These are phyloP conservation scores for Drosophila quadrilineata DNA, from an alignment of 1,140 invertebrate genomes.

Conservation along the genomic window DNA sequence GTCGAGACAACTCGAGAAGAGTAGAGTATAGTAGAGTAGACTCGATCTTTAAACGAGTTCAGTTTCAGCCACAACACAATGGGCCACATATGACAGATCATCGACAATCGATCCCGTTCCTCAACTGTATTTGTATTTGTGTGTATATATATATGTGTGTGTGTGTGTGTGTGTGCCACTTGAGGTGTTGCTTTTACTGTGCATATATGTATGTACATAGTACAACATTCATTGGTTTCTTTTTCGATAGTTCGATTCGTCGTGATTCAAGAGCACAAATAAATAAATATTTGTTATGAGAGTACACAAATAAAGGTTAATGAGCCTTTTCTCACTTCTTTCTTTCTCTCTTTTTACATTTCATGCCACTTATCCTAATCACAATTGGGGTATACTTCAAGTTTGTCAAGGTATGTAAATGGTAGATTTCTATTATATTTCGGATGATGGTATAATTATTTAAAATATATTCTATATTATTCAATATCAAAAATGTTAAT, in stretches of 20 bases:
- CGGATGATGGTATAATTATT: no score
- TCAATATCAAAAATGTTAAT: no score
- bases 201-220: not conserved
- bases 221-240: not conserved
- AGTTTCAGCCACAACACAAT: slow-evolving; percentile 43
- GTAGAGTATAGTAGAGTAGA: no score
- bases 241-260: slow-evolving; percentile 14
- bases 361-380: no score
- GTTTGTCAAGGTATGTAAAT: no score
- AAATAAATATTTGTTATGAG: slow-evolving; percentile 20
- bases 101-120: slow-evolving; percentile 32
- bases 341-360: slow-evolving; percentile 7
- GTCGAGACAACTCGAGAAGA: no score
- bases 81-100: slow-evolving; percentile 68
- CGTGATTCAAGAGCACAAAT: slow-evolving; percentile 46
- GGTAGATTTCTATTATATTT: not conserved
- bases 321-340: slow-evolving; percentile 54
- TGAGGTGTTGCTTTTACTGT: slow-evolving; percentile 24
- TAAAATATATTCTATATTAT: no score
- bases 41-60: slow-evolving; percentile 45
- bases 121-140: slow-evolving; percentile 11
- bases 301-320: slow-evolving; percentile 68
- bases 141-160: not conserved
- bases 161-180: slow-evolving; percentile 23
- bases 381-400: no score